These are phyloP conservation scores for Pinctada fucata DNA, from an alignment of 2,888 invertebrate genomes.

Conservation along the genomic window DNA sequence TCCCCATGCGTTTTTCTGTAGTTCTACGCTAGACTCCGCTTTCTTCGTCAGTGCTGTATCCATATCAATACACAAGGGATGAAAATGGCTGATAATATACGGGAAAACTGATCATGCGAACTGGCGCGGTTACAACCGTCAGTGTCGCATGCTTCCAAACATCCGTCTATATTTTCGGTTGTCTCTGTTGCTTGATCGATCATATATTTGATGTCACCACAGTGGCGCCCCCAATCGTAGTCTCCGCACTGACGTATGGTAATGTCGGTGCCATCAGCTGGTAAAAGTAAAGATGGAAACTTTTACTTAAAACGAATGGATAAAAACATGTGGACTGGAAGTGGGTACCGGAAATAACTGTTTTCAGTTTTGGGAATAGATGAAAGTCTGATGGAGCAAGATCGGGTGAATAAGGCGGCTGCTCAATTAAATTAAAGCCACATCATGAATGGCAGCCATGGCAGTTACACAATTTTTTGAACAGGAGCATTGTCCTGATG, in stretches of 20 bases:
- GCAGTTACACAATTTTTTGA: too few relatives aligned
- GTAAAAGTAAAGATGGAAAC: constrained; percentile 32
- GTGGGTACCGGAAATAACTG: too few relatives aligned
- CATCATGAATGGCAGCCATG: too few relatives aligned
- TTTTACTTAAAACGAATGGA: neutral
- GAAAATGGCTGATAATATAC: too few relatives aligned
- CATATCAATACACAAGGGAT: neutral
- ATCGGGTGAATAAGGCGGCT: too few relatives aligned
- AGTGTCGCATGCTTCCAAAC: constrained; percentile 69
- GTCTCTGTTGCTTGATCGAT: constrained; percentile 44
- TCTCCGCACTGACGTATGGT: constrained; percentile 70
- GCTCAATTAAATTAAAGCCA: too few relatives aligned
- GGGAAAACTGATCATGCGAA: too few relatives aligned
- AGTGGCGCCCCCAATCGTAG: constrained; percentile 70
- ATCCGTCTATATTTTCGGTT: constrained; percentile 63
- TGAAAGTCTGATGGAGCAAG: too few relatives aligned
- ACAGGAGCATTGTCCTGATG: too few relatives aligned
- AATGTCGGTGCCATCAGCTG: constrained; percentile 68
- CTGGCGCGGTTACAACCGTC: constrained; percentile 71
- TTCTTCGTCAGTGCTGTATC: neutral
- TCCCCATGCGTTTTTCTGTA: neutral
- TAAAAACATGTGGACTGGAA: too few relatives aligned
- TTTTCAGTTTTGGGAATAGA: too few relatives aligned
- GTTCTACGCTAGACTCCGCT: neutral
- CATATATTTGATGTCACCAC: constrained; percentile 67